Base-by-base conservation (phyloP, 2,113 vertebrate genomes). In the Prunella fulvescens region DNA sequence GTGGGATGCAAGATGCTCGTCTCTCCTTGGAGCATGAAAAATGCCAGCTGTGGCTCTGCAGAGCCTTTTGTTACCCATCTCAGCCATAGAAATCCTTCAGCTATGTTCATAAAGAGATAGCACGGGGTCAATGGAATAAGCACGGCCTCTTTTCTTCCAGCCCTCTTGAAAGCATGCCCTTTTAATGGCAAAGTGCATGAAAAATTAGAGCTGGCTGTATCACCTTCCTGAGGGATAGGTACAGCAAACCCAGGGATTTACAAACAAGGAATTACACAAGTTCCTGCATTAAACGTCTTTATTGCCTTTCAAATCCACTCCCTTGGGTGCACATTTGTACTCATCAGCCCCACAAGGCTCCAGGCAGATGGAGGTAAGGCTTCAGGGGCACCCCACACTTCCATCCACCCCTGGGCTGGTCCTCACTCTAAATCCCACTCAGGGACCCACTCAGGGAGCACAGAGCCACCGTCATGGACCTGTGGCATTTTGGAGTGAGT, bases 381-480 rank as follows among this genome's bases (percentile, higher is more conserved):
- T 44, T 35, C 3, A 2, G 47, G 42, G 69, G 17, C 10, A 25
- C 12, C 6, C 40, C 37, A 72, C 2, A 1, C 44, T 88, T 37
- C 26, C 0, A 0, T 31, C 47, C 2, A 7, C 24, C 26, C 35
- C 57, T 67, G 26, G 26, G 56, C 61, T 76, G 42, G n/a, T 54
- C 31, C 53, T 88, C 5, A 0, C 19, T 65, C 40, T 42, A 48
- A 45, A 72, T 60, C 35, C 58, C 25, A 61, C 37, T 61, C 25
- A 7, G 35, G 4, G 7, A 39, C n/a, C 20, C 58, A 26, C 14
- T 53, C 19, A 2, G 53, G 58, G 54, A 69, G 23, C 5, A 7
- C 2, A 1, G 64, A 66, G 48, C 42, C n/a, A n/a, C 39, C 0
- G 0, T 47, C 6, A 4, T 0, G 1, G 61, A 47, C 51, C 54